phyloP scores from a whole-genome alignment of 2,888 invertebrate species.

The Tortricodes alternella region DNA sequence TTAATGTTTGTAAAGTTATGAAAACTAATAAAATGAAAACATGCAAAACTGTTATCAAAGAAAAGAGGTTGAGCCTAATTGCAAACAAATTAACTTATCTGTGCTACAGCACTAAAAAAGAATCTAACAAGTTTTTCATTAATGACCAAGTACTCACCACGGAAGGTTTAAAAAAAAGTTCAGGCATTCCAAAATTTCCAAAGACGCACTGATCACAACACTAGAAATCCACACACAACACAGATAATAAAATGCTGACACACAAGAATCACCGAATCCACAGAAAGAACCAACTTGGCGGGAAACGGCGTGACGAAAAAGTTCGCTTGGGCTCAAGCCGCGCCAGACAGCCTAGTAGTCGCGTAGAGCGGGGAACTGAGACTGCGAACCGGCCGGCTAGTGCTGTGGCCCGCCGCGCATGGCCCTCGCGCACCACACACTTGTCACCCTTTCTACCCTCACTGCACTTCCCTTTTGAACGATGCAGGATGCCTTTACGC shows the following conservation, averaged over 20 bases:
- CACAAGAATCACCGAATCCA: constrained; percentile 50
- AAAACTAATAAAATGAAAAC: no score
- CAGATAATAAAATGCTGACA: constrained; percentile 50
- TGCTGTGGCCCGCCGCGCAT: constrained; percentile 60
- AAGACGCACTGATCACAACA: constrained; percentile 47
- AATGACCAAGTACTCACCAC: constrained; percentile 40
- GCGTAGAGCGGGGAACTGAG: constrained; percentile 49
- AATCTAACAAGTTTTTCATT: no score
- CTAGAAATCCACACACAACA: constrained; percentile 49
- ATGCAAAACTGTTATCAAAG: no score
- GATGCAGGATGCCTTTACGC: constrained; percentile 25
- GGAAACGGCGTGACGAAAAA: constrained; percentile 67
- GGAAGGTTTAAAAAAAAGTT: constrained; percentile 37
- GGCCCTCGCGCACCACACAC: constrained; percentile 65
- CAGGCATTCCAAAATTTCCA: constrained; percentile 49
- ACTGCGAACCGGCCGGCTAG: constrained; percentile 67
- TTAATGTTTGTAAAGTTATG: no score
- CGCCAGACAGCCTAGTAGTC: constrained; percentile 49
- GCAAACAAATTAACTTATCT: no score
- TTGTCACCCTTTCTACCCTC: constrained; percentile 58
- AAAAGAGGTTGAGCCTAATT: no score
- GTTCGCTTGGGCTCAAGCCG: constrained; percentile 52
- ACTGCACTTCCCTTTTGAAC: constrained; percentile 48
- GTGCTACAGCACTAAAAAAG: no score
- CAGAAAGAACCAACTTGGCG: constrained; percentile 56